Evolutionary conservation across 1,140 invertebrate genomes (phyloP).

Genomic region (Araneus ventricosus): DNA sequence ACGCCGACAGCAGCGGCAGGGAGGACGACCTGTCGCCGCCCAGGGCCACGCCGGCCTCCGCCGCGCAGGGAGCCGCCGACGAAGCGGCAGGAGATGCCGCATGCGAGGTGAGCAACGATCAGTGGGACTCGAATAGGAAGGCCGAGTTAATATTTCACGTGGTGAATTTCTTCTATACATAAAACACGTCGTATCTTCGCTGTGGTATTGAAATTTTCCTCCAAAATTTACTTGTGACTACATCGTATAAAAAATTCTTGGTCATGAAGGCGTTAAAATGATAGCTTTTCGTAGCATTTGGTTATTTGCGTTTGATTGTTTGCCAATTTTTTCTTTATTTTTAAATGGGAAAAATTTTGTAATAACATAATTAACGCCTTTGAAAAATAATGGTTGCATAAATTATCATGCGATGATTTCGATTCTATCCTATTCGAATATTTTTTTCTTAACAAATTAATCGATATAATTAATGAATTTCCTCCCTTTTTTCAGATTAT

Average conservation of each 20-base stretch:
- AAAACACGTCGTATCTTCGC: not conserved
- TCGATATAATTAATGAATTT: no score
- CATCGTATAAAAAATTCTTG: not conserved
- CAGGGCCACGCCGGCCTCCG: not conserved
- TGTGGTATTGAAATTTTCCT: not conserved
- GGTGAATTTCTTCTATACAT: not conserved
- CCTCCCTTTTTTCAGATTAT: no score
- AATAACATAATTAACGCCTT: no score
- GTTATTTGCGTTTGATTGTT: no score
- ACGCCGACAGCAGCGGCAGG: slow-evolving; percentile 63
- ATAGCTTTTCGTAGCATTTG: no score
- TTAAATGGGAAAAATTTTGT: no score
- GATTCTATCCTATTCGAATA: no score
- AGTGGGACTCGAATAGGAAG: not conserved
- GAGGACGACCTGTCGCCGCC: slow-evolving; percentile 62
- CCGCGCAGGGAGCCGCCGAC: slow-evolving; percentile 7
- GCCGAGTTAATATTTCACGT: not conserved
- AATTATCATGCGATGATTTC: no score
- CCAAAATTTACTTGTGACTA: not conserved
- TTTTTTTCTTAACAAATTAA: no score
- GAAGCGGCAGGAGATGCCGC: not conserved
- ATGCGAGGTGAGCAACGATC: slow-evolving; percentile 12
- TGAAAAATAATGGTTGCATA: no score
- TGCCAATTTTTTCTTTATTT: no score
- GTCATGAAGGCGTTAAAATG: no score